Evolutionary conservation across 2,888 invertebrate species (phyloP).

Genomic region (Artemia sinica): DNA sequence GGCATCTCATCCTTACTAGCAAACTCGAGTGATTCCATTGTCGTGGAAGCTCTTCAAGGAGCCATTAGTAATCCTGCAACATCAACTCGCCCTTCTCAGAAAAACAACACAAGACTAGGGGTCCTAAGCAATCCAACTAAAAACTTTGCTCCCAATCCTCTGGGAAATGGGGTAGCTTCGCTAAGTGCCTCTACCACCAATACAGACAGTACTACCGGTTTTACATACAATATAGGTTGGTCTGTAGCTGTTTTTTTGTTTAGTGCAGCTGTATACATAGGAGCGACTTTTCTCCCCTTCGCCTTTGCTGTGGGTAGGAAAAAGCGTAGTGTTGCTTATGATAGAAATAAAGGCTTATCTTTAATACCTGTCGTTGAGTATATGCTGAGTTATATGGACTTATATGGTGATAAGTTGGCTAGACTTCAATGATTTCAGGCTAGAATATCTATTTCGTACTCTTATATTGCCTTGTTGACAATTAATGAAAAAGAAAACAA

Average conservation of each 20-base stretch:
- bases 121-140: conserved; percentile 9
- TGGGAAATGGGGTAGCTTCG: neutral
- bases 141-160: neutral
- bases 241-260: neutral
- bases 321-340: too few relatives aligned
- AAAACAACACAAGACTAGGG: neutral
- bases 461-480: too few relatives aligned
- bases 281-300: neutral
- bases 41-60: conserved; percentile 1
- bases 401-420: too few relatives aligned
- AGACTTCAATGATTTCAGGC: too few relatives aligned
- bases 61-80: neutral
- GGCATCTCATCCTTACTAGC: neutral
- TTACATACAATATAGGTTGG: neutral
- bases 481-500: too few relatives aligned
- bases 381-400: too few relatives aligned
- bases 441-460: too few relatives aligned
- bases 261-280: neutral
- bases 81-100: neutral
- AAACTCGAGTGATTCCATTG: neutral
- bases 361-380: too few relatives aligned
- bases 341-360: too few relatives aligned
- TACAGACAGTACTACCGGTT: neutral
- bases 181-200: neutral
- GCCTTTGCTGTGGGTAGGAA: neutral